Evolutionary conservation across 1,140 invertebrate species (phyloP), one percentile per base, ranked within the genome.

Genomic region (Pogonomyrmex barbatus): DNA sequence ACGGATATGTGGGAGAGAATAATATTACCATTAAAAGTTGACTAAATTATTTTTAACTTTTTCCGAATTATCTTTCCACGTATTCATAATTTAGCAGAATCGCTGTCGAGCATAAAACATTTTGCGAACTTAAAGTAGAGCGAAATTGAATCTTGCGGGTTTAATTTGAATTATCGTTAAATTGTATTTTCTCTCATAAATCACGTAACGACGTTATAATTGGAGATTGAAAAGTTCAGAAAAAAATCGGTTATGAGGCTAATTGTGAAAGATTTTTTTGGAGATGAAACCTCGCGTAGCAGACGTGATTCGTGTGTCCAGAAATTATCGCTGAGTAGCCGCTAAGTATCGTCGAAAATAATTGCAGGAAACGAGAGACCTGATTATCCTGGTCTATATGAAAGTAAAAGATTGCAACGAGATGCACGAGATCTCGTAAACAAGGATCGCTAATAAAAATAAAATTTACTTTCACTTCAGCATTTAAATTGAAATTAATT

Each of bases 151-250:
- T 36, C 39, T 82, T 2, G 3, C 30, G 36, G 39, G 45, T 71
- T 56, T 45, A 54, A 70, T 60, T 83, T 4, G 42, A 47, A 30
- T 60, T 33, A 47, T 82, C 30, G 17, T 82, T 81, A 47, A 71
- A 71, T 8, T 42, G 17, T 33, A 36, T 71, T 60, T 73, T 82
- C 67, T 60, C 79, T 73, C 79, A 17, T 82, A 82, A 68, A 82
- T 82, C 67, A 5, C 65, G 42, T 36, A 36, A 47, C 39, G 39
- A 82, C n/a, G 12, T 24, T n/a, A 39, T 82, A 58, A 60, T 82
- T 60, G 42, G 67, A 47, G 52, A 81, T 24, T 12, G 4, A 68
- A 52, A 67, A 42, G 47, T 12, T 2, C 47, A 12, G 78, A 70
- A 82, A 36, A 24, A 30, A 73, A 12, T 33, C 33, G 50, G 36